Base-by-base conservation (phyloP, 2,797 vertebrate species). In the Bovichtus diacanthus region DNA sequence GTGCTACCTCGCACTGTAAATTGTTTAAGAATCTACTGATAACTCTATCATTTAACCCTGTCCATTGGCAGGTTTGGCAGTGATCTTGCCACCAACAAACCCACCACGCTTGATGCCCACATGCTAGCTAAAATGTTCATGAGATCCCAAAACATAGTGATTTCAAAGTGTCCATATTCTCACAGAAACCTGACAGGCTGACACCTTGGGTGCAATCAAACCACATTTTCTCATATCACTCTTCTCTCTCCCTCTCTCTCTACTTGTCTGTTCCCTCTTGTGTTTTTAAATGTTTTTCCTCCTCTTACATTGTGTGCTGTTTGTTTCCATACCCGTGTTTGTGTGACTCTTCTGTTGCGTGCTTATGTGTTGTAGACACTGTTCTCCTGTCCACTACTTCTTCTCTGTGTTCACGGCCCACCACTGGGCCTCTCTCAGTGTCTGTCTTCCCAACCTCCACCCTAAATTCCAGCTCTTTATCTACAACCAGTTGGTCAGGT, bases 391-490 rank as follows among this genome's bases (percentile, higher is more conserved):
- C 95, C 97, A 98, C 96, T 98, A 95, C 97, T 98, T 99, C 97
- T 97, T 99, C 96, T 99, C 98, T 98, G 97, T 99, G 96, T 98
- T 99, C 96, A 97, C 97, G 94, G 96, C 97, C 96, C 97, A 97
- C 83, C 97, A 99, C 96, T 99, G 98, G 98, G 98, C 98, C 87
- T 98, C 96, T 96, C 97, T 99, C 95, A 98, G 96, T 98, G 96
- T 99, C 94, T 99, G 97, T 98, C 97, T 99, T 93, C 97, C 97
- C 95, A 98, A 98, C 90, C 98, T 99, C 88, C 97, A 98, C 91
- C 97, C 98, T 97, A 99, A 99, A 98, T 97, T 99, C 96, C 97
- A 98, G 98, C 97, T 98, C 93, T 98, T 98, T 99, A 98, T 99
- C 98, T 98, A 96, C 98, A 98, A 97, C 95, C 97, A 99, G 94